Evolutionary conservation across 2,888 invertebrate species (phyloP).

Genomic region (Laspeyria flexula): DNA sequence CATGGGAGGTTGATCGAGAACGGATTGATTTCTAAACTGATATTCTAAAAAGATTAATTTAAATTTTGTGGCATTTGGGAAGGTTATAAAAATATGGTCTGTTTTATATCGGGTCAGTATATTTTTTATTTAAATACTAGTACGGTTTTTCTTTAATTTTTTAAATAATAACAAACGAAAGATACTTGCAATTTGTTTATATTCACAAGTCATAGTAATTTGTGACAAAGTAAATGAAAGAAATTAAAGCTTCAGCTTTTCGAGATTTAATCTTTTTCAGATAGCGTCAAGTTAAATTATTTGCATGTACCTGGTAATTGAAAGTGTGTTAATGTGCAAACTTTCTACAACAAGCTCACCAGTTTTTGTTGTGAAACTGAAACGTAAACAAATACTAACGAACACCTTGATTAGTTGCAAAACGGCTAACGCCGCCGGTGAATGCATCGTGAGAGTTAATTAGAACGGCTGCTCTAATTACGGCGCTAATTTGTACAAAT

Average conservation of each 20-base stretch:
- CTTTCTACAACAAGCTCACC: slow-evolving; percentile 11
- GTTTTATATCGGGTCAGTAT: too few relatives aligned
- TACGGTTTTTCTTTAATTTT: too few relatives aligned
- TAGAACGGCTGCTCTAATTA: slow-evolving; percentile 39
- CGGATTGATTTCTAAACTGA: slow-evolving; percentile 24
- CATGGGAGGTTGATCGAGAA: slow-evolving; percentile 35
- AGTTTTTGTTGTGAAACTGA: slow-evolving; percentile 33
- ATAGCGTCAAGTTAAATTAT: not conserved
- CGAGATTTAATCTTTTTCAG: too few relatives aligned
- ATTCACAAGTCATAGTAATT: too few relatives aligned
- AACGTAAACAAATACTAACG: slow-evolving; percentile 47
- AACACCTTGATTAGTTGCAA: slow-evolving; percentile 44
- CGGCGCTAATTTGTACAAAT: slow-evolving; percentile 32
- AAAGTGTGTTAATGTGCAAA: slow-evolving; percentile 10
- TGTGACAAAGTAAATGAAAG: too few relatives aligned
- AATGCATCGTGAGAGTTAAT: slow-evolving; percentile 36
- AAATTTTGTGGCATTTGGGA: not conserved
- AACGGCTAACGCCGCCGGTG: slow-evolving; percentile 22
- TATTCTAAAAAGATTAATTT: slow-evolving; percentile 24
- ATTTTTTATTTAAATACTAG: too few relatives aligned
- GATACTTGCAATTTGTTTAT: too few relatives aligned
- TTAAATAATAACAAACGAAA: too few relatives aligned
- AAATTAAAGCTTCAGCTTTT: too few relatives aligned
- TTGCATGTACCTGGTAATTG: not conserved
- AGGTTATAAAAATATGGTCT: not conserved